Base-by-base conservation (phyloP, 1,140 invertebrate genomes). In the Drosophila erecta region DNA sequence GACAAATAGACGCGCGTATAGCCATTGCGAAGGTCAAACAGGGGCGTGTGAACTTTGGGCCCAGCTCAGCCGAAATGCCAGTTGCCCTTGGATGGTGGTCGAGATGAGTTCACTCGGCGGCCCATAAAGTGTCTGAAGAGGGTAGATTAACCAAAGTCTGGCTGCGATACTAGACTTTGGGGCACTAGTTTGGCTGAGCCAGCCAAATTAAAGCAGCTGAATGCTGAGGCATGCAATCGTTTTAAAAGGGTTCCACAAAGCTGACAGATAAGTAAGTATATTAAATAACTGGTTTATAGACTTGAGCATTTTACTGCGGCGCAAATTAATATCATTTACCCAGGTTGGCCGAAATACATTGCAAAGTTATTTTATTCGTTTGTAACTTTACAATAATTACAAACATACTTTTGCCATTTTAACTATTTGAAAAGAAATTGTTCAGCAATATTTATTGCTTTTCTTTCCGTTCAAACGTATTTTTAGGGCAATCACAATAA, bases 101-200 rank as follows among this genome's bases (percentile, higher is more conserved):
- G 47, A 65, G 56, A 49, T 62, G 38, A 59, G 58, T 60, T 61
- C 56, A 60, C 50, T 43, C 24, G 20, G 30, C 10, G 20, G 15
- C 27, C 51, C 75, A 76, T 80, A 85, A 80, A 80, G 60, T 66
- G 76, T 65, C 74, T 62, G 41, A 80, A 81, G 77, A 72, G 81
- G 80, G 80, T 85, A 80, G 77, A 85, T 84, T 84, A 84, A 76
- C 72, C 49, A 57, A 75, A 65, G 53, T 41, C 55, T 43, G 60
- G 33, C 24, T 46, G 60, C 37, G 17, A 46, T 8, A 41, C 37
- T 14, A 3, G 7, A 7, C 6, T 17, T 10, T 15, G 7, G 40
- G 27, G 38, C 24, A 56, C 65, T 70, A 70, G 57, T 41, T 57
- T 57, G 65, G 65, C 37, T 40, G 35, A 56, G 41, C 38, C 35